Conservation (phyloP, 2,113 vertebrate genomes). For the Eolophus roseicapilla region DNA sequence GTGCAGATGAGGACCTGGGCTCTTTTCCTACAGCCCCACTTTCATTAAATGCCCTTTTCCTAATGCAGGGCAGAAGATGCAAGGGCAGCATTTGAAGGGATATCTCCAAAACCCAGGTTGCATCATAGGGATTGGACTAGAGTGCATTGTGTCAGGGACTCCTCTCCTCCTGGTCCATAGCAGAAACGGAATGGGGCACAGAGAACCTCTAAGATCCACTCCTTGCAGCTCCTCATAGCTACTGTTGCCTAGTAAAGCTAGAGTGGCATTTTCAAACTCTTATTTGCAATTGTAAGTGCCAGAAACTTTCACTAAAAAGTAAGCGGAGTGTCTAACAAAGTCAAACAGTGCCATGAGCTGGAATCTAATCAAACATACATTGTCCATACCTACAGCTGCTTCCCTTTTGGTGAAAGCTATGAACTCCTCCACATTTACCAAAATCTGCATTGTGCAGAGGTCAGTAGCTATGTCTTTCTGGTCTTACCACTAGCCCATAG, state of each 20-base stretch:
- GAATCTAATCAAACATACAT: not conserved
- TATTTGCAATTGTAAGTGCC: not conserved
- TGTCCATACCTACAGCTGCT: not conserved
- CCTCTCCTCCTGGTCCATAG: not conserved
- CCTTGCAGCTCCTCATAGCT: not conserved
- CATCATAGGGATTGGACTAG: not conserved
- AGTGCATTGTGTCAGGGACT: not conserved
- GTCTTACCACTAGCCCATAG: not conserved
- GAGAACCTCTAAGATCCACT: not conserved
- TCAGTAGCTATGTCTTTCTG: not conserved
- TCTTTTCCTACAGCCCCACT: not conserved
- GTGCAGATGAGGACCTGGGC: not conserved
- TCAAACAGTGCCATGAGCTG: not conserved
- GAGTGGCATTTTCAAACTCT: not conserved
- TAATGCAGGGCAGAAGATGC: not conserved
- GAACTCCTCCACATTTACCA: not conserved
- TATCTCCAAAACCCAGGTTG: not conserved
- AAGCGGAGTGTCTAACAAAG: not conserved
- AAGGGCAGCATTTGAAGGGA: not conserved
- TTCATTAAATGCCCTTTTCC: not conserved
- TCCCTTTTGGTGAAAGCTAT: not conserved
- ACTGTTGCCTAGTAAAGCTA: fast-evolving
- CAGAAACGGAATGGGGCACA: not conserved
- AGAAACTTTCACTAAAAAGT: not conserved
- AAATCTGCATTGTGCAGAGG: not conserved